Evolutionary conservation across 1,140 invertebrate genomes (phyloP).

Genomic region (Cyphomyrmex costatus): DNA sequence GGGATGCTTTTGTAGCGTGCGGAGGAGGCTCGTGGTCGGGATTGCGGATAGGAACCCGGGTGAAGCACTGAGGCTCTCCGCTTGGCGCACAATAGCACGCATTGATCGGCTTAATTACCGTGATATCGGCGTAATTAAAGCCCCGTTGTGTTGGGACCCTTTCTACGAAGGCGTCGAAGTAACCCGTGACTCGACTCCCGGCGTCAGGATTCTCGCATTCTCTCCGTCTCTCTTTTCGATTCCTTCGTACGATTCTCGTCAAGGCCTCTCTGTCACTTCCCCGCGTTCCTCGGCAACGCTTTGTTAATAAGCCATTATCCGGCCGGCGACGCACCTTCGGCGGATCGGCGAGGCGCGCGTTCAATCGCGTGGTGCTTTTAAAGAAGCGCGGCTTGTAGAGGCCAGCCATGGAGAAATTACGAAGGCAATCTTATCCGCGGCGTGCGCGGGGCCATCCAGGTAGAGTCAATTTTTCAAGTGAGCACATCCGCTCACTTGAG

Average conservation of each 20-base stretch:
- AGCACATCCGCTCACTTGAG: not conserved
- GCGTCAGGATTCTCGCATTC: conserved; percentile 66
- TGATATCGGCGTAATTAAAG: conserved; percentile 86
- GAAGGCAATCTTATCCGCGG: conserved; percentile 28
- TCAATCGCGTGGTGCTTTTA: conserved; percentile 59
- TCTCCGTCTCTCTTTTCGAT: conserved; percentile 45
- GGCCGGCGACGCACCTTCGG: conserved; percentile 64
- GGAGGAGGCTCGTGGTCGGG: conserved; percentile 76
- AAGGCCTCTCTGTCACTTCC: conserved; percentile 71
- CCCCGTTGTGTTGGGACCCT: conserved; percentile 82
- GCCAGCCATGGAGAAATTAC: conserved; percentile 38
- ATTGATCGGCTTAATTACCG: conserved; percentile 85
- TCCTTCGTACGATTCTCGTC: conserved; percentile 51
- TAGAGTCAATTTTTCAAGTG: conserved; percentile 36
- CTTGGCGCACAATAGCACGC: conserved; percentile 79
- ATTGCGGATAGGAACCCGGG: conserved; percentile 76
- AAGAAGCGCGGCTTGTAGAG: conserved; percentile 47
- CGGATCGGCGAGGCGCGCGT: conserved; percentile 54
- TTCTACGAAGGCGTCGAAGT: conserved; percentile 76
- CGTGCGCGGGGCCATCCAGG: not conserved
- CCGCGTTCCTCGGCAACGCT: conserved; percentile 69
- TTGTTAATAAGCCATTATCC: conserved; percentile 79
- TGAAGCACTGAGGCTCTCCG: conserved; percentile 70
- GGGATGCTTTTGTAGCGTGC: conserved; percentile 78
- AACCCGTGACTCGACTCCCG: conserved; percentile 77